phyloP scores from a whole-genome alignment of 92 coral and sea anemone species.

The Metridium senile region DNA sequence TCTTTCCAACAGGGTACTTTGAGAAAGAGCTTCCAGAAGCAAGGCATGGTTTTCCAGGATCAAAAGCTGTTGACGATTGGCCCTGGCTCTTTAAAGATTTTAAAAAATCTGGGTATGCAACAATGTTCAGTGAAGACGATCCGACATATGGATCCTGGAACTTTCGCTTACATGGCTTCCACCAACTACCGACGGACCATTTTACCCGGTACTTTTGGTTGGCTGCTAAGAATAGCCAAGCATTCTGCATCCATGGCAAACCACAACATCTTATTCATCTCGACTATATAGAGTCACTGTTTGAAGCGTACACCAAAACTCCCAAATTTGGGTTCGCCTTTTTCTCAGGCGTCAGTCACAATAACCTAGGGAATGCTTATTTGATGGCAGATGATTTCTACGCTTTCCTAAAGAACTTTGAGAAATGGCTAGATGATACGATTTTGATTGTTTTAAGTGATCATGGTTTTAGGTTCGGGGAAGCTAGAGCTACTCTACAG shows the following conservation, averaged over 20 bases:
- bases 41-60: conserved; percentile 59
- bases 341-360: conserved; percentile 72
- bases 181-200: conserved; percentile 66
- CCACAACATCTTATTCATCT: conserved; percentile 50
- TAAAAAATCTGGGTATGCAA: conserved; percentile 76
- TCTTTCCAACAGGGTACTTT: not conserved
- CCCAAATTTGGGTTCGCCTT: conserved; percentile 83
- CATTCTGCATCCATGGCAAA: conserved; percentile 73
- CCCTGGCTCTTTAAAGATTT: conserved; percentile 87
- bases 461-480: conserved; percentile 91
- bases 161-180: conserved; percentile 75
- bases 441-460: conserved; percentile 74
- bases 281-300: conserved; percentile 71
- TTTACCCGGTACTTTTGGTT: conserved; percentile 89
- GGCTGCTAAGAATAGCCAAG: conserved; percentile 60
- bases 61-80: conserved; percentile 77
- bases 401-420: conserved; percentile 56
- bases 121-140: conserved; percentile 81
- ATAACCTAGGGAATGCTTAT: conserved; percentile 77
- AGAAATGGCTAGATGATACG: conserved; percentile 65
- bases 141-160: conserved; percentile 76
- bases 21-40: conserved; percentile 40
- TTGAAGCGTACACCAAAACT: conserved; percentile 68
- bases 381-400: conserved; percentile 73
- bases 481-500: conserved; percentile 84